A percentile compares a stretch with the other conserved stretches of the same genome.
Conservation (phyloP, 2,113 vertebrate genomes). For the Ascaphus truei region DNA sequence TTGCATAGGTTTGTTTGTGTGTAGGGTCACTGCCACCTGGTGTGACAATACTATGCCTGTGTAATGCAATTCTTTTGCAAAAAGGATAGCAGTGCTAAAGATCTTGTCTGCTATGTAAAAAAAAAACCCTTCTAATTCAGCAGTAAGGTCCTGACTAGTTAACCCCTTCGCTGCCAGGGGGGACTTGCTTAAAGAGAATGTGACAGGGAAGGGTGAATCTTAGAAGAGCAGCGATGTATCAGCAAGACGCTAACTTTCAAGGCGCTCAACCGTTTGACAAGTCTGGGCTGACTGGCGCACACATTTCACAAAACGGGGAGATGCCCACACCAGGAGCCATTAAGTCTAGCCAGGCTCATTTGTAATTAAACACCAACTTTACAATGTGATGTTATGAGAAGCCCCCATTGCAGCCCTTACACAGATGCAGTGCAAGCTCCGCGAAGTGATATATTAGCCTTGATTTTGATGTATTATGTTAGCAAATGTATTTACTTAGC, state of each 20-base stretch:
- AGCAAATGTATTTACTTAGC: too few species aligned
- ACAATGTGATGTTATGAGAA: conserved; percentile 39
- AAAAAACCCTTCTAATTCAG: too few species aligned
- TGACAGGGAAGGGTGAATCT: background rate
- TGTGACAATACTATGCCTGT: too few species aligned
- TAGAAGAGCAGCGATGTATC: background rate
- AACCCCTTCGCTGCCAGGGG: background rate
- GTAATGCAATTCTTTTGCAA: too few species aligned
- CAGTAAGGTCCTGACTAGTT: background rate
- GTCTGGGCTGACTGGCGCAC: conserved; percentile 38
- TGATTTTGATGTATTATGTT: too few species aligned
- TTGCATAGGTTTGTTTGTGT: too few species aligned
- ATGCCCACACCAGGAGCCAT: conserved; percentile 47
- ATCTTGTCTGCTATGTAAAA: conserved; percentile 5
- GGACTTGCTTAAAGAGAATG: too few species aligned
- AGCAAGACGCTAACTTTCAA: conserved; percentile 42
- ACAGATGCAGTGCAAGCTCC: conserved; percentile 16
- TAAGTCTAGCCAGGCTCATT: conserved; percentile 54
- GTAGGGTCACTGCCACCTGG: too few species aligned
- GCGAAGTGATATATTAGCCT: too few species aligned
- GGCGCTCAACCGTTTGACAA: conserved; percentile 46
- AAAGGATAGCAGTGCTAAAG: too few species aligned
- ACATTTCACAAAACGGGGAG: conserved; percentile 47
- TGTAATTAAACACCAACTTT: conserved; percentile 37
- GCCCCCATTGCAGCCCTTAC: background rate